phyloP scores from a whole-genome alignment of 2,113 vertebrate species.

The Montifringilla adamsi region DNA sequence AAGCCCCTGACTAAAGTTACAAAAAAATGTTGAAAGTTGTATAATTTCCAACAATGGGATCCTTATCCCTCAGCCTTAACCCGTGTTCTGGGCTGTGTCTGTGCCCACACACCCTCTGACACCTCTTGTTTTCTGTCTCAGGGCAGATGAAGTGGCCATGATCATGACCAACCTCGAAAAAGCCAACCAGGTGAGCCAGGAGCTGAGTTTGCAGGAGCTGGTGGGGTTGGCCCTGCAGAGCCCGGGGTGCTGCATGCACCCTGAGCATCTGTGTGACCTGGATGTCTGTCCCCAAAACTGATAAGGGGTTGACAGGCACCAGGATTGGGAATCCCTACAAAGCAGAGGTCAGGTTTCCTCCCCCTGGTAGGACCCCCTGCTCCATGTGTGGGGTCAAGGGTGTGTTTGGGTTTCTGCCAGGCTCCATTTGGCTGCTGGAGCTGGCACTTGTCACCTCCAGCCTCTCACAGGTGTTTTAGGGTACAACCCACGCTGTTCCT shows the following conservation, averaged over 20 bases:
- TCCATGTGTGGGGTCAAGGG: not conserved
- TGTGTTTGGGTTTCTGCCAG: not conserved
- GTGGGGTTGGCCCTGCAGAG: not conserved
- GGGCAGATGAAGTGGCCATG: conserved; percentile 88
- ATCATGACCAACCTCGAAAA: conserved; percentile 93
- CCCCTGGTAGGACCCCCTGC: accelerated
- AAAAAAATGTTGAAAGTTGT: not conserved
- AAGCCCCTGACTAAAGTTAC: not conserved
- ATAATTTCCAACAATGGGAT: accelerated
- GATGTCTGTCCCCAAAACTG: not conserved
- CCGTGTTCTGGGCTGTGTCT: not conserved
- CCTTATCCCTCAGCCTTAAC: not conserved
- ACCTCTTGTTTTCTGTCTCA: conserved; percentile 64
- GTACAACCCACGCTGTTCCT: too few relatives aligned
- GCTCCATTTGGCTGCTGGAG: not conserved
- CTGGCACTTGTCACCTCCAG: not conserved
- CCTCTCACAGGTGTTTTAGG: not conserved
- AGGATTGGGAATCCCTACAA: not conserved
- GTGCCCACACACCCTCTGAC: not conserved
- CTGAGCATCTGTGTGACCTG: accelerated
- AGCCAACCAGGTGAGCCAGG: conserved; percentile 88
- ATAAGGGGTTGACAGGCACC: accelerated
- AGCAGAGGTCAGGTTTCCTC: not conserved
- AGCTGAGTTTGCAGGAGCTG: not conserved
- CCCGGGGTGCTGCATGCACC: not conserved